Conservation (phyloP, 2,113 vertebrate species). For the Orientallactaga bullata region DNA sequence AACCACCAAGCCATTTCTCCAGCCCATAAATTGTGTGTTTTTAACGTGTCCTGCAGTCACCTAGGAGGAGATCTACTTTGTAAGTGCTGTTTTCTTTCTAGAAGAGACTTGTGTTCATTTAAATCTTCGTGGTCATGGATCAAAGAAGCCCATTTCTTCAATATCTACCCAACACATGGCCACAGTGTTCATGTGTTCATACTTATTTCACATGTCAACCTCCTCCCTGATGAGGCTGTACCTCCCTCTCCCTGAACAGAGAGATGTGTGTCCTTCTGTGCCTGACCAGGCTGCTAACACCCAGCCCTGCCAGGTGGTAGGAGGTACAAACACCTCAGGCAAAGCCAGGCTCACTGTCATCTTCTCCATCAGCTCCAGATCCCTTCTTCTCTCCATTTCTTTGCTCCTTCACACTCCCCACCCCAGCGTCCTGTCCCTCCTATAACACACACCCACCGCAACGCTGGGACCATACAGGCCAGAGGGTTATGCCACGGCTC, state of each 20-base stretch:
- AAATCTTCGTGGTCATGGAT: background rate
- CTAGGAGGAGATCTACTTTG: background rate
- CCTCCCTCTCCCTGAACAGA: background rate
- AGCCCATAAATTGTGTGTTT: too few relatives aligned
- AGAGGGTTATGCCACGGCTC: background rate
- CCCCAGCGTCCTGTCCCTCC: background rate
- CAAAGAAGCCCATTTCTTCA: background rate
- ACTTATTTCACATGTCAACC: background rate
- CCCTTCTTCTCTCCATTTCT: background rate
- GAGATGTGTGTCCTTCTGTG: background rate
- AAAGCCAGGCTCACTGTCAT: background rate
- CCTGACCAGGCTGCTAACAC: background rate
- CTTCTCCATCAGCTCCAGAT: background rate
- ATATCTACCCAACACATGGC: background rate
- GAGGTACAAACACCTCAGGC: background rate
- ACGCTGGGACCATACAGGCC: background rate
- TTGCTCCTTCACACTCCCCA: background rate
- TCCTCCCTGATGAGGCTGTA: background rate
- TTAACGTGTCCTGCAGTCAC: background rate
- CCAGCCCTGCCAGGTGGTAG: background rate
- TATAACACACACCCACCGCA: background rate
- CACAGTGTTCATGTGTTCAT: fast-evolving
- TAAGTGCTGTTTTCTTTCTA: background rate
- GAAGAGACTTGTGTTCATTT: background rate
- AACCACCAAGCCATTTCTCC: too few relatives aligned